These are phyloP conservation scores for Suncus etruscus DNA, from an alignment of 2,113 vertebrate species.

Conservation along the genomic window DNA sequence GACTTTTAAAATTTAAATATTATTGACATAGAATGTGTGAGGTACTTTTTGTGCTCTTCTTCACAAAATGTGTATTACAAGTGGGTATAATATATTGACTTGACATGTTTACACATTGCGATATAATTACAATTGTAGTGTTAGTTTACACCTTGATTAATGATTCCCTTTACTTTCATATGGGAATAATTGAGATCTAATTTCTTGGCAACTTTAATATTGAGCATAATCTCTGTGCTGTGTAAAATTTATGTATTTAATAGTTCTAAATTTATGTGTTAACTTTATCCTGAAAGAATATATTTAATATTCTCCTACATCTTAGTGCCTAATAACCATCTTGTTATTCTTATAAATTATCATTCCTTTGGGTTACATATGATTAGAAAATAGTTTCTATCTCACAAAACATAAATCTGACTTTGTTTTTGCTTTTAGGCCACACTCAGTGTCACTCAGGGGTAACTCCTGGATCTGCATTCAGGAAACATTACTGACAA, in stretches of 20 bases:
- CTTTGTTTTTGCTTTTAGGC: too few relatives aligned
- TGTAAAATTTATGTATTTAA: neutral
- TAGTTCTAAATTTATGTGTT: neutral
- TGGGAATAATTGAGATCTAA: constrained; percentile 1
- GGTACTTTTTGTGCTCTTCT: neutral
- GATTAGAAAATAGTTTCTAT: too few relatives aligned
- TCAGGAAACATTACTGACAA: too few relatives aligned
- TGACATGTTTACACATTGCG: neutral
- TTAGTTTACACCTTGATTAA: neutral
- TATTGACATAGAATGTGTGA: neutral
- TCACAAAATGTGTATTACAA: neutral
- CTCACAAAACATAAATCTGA: too few relatives aligned
- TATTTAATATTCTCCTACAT: too few relatives aligned
- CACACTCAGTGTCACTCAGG: too few relatives aligned
- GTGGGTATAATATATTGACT: neutral
- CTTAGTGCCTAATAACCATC: neutral
- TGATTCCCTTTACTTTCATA: neutral
- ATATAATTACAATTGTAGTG: neutral
- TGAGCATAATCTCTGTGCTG: neutral
- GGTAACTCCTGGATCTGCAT: too few relatives aligned
- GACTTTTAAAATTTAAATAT: neutral
- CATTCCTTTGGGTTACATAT: too few relatives aligned
- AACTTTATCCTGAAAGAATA: neutral
- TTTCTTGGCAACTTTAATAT: constrained; percentile 16
- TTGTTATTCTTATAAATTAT: neutral